These are phyloP conservation scores for Crotalus adamanteus DNA, from an alignment of 2,797 vertebrate species.

Conservation along the genomic window DNA sequence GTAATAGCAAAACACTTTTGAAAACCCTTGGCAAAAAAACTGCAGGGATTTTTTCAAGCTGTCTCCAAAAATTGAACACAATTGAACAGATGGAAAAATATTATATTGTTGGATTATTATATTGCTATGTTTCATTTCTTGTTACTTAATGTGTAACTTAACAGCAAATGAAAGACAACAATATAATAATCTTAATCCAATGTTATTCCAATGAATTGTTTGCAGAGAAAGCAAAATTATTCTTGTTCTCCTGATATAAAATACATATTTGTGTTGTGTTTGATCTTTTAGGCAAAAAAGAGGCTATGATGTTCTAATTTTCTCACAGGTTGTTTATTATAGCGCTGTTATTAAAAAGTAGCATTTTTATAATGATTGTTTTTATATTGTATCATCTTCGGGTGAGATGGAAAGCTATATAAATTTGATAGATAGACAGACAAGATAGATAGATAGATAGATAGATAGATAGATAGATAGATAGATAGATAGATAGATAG, in stretches of 20 bases:
- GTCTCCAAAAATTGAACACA: neutral
- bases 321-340: neutral
- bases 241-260: neutral
- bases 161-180: neutral
- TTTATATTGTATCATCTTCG: neutral
- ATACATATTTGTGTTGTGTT: neutral
- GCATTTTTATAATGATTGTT: neutral
- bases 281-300: neutral
- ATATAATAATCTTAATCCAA: neutral
- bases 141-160: neutral
- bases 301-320: neutral
- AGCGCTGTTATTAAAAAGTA: neutral
- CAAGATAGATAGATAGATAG: no score
- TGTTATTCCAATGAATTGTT: neutral
- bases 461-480: no score
- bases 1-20: neutral
- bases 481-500: no score
- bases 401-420: neutral
- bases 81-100: neutral
- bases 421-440: no score
- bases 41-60: neutral
- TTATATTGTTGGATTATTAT: neutral
- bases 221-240: neutral
- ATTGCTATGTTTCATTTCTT: neutral
- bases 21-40: neutral